Evolutionary conservation across 1,140 invertebrate species (phyloP), one percentile per base, ranked within the genome.

Genomic region (Papilio polytes): DNA sequence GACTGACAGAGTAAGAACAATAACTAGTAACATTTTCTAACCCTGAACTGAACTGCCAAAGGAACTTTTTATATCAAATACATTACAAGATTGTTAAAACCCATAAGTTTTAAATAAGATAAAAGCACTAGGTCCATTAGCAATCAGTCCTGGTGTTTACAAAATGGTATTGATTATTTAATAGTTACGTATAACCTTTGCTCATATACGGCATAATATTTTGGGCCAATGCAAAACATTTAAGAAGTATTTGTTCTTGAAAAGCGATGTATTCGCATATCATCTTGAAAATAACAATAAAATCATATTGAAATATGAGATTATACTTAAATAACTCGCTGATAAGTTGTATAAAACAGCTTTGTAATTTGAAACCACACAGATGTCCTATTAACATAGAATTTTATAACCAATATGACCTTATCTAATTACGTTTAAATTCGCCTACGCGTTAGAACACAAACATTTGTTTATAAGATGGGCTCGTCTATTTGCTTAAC

Each of bases 381-480:
- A 70, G 63, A 70, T 70, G 63, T 70, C 6, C 13, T 70, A 70
- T 70, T 31, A 70, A 70, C 63, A 70, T 70, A 31, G 18, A 18
- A 6, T 70, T 70, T 70, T 70, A 70, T 31, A 31, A 70, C 26
- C 9, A 70, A 70, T 70, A 7, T 70, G 63, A 70, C 63, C 63
- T 70, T 70, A 70, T 31, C 36, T 36, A 31, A 70, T 70, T 13
- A 1, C 15, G 13, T 70, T 59, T 59, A 10, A 59, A 59, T 74
- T 51, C 46, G 46, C 46, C 73, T 22, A 51, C 46, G 20, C 18
- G 74, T 26, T 48, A 15, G n/a, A 26, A 13, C 2, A 26, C 46
- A 76, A 48, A 48, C 18, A 76, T 76, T 76, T 76, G 74, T 76
- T 76, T 76, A 76, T 70, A 76, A 76, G 44, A 22, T 48, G 44